Conservation (phyloP, 2,113 vertebrate genomes). For the Ancistrus triradiatus region DNA sequence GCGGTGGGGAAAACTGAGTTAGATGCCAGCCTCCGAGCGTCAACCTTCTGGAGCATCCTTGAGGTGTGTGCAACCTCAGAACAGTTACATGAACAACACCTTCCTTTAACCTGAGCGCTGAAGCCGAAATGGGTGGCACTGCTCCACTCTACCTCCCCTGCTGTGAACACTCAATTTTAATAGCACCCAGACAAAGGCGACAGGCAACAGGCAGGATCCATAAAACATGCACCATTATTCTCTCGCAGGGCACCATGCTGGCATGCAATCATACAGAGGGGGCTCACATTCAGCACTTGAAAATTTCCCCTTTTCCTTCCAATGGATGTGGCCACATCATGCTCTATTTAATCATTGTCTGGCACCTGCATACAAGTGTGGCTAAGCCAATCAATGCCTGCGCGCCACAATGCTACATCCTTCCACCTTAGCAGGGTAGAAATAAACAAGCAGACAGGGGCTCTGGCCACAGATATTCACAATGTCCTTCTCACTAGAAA, state of each 20-base stretch:
- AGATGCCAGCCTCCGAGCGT: constrained; percentile 9
- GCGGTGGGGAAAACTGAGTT: constrained; percentile 41
- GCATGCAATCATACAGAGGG: constrained; percentile 62
- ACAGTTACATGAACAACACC: constrained; percentile 59
- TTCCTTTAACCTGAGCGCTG: constrained; percentile 68
- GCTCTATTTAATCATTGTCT: constrained; percentile 54
- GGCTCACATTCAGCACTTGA: constrained; percentile 57
- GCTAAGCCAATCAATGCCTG: constrained; percentile 13
- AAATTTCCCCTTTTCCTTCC: constrained; percentile 47
- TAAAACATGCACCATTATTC: constrained; percentile 62
- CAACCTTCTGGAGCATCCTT: constrained; percentile 30
- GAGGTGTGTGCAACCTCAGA: constrained; percentile 41
- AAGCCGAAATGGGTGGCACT: constrained; percentile 62
- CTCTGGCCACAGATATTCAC: background rate
- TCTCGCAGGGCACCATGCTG: constrained; percentile 56
- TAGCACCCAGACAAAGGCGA: constrained; percentile 65
- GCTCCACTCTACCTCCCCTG: constrained; percentile 57
- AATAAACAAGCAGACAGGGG: background rate
- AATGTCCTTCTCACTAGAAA: background rate
- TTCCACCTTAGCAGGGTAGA: background rate
- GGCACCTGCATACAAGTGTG: constrained; percentile 43
- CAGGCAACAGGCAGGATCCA: constrained; percentile 59
- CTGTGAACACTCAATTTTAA: constrained; percentile 65
- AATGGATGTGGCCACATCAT: constrained; percentile 39
- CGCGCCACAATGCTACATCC: background rate